Evolutionary conservation across 2,888 invertebrate species (phyloP).

Genomic region (Dastarcus helophoroides): DNA sequence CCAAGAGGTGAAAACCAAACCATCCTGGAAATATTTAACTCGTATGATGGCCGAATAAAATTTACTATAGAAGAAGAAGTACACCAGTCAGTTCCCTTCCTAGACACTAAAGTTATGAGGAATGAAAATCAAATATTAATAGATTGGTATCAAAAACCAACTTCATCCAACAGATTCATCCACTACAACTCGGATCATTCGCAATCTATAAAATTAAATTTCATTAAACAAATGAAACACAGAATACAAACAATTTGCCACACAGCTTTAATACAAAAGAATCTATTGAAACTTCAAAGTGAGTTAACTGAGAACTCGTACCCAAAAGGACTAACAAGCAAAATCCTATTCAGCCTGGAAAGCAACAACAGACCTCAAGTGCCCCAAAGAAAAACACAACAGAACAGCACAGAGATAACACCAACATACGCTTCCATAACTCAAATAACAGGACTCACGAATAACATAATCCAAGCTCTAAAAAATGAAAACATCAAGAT

Average conservation of each 20-base stretch:
- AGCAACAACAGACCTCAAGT: too few species aligned
- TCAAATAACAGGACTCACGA: too few species aligned
- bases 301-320: constrained; percentile 3
- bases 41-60: not conserved
- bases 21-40: not conserved
- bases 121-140: not conserved
- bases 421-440: too few species aligned
- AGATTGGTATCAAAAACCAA: too few species aligned
- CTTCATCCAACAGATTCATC: constrained; percentile 1
- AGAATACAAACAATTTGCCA: constrained; percentile 3
- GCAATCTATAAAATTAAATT: not conserved
- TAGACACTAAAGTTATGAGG: constrained; percentile 1
- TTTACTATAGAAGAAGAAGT: constrained; percentile 3
- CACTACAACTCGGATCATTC: constrained; percentile 1
- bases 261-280: not conserved
- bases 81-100: not conserved
- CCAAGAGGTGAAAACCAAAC: not conserved
- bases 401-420: too few species aligned
- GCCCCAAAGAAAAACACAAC: too few species aligned
- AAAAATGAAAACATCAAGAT: too few species aligned
- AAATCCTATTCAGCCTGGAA: constrained; percentile 2
- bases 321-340: not conserved
- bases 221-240: not conserved
- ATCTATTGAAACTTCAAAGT: not conserved
- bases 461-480: too few species aligned